Conservation (phyloP, 2,888 invertebrate species). For the Agrilus mali region DNA sequence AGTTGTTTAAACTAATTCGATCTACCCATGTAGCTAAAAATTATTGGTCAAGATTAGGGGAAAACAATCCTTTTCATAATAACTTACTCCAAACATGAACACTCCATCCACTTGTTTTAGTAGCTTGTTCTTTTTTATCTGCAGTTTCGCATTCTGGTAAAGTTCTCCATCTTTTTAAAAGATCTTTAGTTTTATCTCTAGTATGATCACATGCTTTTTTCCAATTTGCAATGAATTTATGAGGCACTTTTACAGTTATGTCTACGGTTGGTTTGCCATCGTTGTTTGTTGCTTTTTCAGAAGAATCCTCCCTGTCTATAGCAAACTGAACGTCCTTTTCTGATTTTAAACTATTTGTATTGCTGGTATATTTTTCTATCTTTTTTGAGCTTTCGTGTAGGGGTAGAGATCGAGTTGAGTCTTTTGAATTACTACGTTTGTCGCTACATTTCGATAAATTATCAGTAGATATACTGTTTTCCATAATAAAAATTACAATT, state of each 20-base stretch:
- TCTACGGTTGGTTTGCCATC: constrained; percentile 20
- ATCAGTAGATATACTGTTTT: constrained; percentile 20
- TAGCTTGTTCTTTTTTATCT: constrained; percentile 28
- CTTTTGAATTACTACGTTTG: constrained; percentile 27
- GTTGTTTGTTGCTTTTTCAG: constrained; percentile 10
- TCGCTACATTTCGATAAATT: constrained; percentile 22
- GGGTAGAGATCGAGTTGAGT: constrained; percentile 25
- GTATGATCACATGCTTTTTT: constrained; percentile 63
- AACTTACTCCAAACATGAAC: constrained; percentile 65
- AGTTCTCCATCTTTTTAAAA: constrained; percentile 57
- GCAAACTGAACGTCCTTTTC: constrained; percentile 32
- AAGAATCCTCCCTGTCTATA: constrained; percentile 21
- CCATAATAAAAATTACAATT: constrained; percentile 16
- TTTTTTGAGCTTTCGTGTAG: constrained; percentile 31
- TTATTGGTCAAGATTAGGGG: constrained; percentile 1
- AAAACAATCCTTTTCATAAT: constrained; percentile 8
- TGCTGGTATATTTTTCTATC: constrained; percentile 25
- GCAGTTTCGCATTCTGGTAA: constrained; percentile 45
- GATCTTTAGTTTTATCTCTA: constrained; percentile 59
- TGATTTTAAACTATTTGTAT: constrained; percentile 25
- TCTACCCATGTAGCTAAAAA: constrained; percentile 61
- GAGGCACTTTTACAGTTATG: constrained; percentile 47
- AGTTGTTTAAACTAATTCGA: constrained; percentile 54
- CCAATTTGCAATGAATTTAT: constrained; percentile 64
- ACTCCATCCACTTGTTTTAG: constrained; percentile 54